Percentiles rank a stretch among this genome's conserved stretches.
Conservation (phyloP, 2,797 vertebrate species). For the Eulemur mongoz region DNA sequence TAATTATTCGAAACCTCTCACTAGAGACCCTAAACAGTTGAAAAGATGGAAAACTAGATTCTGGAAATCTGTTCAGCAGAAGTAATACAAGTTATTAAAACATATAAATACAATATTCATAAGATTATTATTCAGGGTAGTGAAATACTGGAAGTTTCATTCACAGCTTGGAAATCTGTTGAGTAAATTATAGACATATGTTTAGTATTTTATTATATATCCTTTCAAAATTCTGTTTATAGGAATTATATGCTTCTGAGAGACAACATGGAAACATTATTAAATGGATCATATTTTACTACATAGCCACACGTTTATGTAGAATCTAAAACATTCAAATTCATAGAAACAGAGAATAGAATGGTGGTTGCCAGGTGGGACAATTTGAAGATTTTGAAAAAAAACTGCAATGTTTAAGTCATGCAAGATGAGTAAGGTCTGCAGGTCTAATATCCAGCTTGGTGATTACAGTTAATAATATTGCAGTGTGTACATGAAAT, state of each 20-base stretch:
- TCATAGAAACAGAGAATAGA: neutral
- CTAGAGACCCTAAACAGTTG: neutral
- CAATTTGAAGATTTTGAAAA: too few relatives aligned
- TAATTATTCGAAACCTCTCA: neutral
- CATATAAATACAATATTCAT: neutral
- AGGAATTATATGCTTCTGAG: neutral
- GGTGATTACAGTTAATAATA: neutral
- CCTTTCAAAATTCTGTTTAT: neutral
- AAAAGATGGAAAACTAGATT: neutral
- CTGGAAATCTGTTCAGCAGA: neutral
- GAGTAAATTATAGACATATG: neutral
- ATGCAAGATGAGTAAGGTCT: neutral
- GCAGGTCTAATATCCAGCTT: too few relatives aligned
- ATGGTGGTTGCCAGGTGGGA: too few relatives aligned
- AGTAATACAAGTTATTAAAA: neutral
- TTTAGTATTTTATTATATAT: too few relatives aligned
- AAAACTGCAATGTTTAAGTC: neutral
- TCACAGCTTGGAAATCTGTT: neutral
- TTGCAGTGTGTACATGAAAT: neutral
- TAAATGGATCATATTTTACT: neutral
- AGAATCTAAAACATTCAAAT: neutral
- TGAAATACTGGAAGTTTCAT: neutral
- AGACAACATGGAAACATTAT: neutral
- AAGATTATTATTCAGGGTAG: neutral
- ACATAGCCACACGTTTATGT: neutral